Base-by-base conservation (phyloP, 2,113 vertebrate species). In the Odontesthes bonariensis region DNA sequence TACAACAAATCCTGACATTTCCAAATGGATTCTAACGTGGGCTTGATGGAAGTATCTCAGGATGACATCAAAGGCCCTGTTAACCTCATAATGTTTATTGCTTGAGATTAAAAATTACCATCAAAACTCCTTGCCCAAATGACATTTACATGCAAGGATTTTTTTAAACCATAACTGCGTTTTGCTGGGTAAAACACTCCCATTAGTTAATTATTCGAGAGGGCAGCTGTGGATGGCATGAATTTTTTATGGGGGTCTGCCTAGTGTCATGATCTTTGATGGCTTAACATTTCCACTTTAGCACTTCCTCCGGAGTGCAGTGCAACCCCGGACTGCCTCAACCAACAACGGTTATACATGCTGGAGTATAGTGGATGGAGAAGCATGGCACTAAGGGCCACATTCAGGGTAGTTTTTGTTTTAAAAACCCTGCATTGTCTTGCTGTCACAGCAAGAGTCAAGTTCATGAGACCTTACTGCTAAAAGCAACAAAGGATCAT, bases 141-240 rank as follows among this genome's bases (percentile, higher is more conserved):
- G 89, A 93, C 93, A 92, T 92, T 94, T 93, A 76, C 89, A 86
- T 75, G 79, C 77, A 75, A 59, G 65, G 62, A 74, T 91, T 88
- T 93, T 86, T 31, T 59, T 75, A 82, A 80, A 89, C 35, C 61
- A 35, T 84, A 89, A 90, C 86, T 88, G 79, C 78, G 64, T 91
- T 92, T 88, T 79, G 81, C 78, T 82, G 87, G 71, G 79, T 92
- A 88, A 90, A 93, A 92, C 69, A 87, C 79, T 89, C 86, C 74
- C 77, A 86, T 87, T 81, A 92, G 86, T 93, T 93, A 93, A 93
- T 94, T 92, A 94, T 88, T 90, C 20, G 69, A 77, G 72, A 75
- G 84, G 81, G 86, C 79, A 86, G 84, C 71, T 82, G 82, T 85
- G 51, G 89, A 87, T 78, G 87, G 76, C 75, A 91, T 91, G 69